Conservation (phyloP, 2,113 vertebrate species). For the Miniopterus natalensis region DNA sequence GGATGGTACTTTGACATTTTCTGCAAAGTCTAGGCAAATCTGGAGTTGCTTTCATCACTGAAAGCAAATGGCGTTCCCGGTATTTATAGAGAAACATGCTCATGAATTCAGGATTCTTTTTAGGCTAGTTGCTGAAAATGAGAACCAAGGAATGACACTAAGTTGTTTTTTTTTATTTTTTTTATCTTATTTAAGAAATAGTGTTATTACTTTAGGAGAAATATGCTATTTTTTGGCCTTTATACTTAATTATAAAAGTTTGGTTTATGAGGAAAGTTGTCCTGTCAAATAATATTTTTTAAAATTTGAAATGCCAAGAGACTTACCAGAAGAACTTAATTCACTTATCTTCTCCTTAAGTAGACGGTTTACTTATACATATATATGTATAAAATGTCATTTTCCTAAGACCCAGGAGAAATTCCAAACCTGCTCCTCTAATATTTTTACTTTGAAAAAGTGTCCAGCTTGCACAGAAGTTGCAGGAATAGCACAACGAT, state of each 20-base stretch:
- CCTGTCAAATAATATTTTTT: conserved; percentile 1
- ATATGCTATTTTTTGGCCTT: conserved; percentile 23
- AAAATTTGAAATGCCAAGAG: conserved; percentile 38
- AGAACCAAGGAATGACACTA: not conserved
- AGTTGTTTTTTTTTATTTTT: not conserved
- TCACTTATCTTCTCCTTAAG: conserved; percentile 1
- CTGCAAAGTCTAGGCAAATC: not conserved
- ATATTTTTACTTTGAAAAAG: conserved; percentile 45
- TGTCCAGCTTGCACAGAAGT: not conserved
- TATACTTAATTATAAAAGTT: conserved; percentile 29
- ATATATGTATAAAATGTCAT: not conserved
- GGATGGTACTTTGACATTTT: not conserved
- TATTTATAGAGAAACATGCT: not conserved
- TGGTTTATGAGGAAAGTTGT: not conserved
- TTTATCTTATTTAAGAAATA: not conserved
- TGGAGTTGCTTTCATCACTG: not conserved
- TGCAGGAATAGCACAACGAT: not conserved
- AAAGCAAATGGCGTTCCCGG: not conserved
- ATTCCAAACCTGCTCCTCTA: not conserved
- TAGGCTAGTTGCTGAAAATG: not conserved
- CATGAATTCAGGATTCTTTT: conserved; percentile 10
- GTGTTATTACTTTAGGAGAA: not conserved
- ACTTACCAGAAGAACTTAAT: not conserved
- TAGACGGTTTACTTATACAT: not conserved
- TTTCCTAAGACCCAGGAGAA: conserved; percentile 7